Evolutionary conservation across 2,797 vertebrate genomes (phyloP).

Genomic region (Simalia tracyae): DNA sequence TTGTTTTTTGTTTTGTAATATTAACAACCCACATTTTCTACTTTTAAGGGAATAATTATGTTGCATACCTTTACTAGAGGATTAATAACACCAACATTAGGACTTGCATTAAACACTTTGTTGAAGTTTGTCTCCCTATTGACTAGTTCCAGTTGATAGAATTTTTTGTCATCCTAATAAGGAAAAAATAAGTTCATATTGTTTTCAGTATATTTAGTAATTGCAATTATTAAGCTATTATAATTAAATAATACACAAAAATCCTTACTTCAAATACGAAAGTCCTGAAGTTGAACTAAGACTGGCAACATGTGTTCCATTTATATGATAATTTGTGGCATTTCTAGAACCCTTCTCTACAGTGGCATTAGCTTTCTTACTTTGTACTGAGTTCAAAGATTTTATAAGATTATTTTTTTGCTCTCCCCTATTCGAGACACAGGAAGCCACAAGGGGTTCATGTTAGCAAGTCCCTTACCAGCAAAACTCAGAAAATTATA

Average conservation of each 20-base stretch:
- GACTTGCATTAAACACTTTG: slow-evolving; percentile 97
- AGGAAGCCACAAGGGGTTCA: not conserved
- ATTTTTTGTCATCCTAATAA: slow-evolving; percentile 97
- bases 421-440: not conserved
- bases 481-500: not conserved
- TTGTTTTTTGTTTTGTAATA: not conserved
- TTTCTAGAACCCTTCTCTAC: not conserved
- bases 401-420: not conserved
- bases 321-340: not conserved
- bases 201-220: not conserved
- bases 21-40: slow-evolving; percentile 28
- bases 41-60: slow-evolving; percentile 61
- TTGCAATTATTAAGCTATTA: not conserved
- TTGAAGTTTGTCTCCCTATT: slow-evolving; percentile 99
- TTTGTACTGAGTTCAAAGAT: not conserved
- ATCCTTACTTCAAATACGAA: not conserved
- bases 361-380: not conserved
- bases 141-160: slow-evolving; percentile 98
- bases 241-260: not conserved
- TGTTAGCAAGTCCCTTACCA: not conserved
- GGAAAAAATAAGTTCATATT: slow-evolving; percentile 64
- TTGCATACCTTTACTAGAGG: slow-evolving; percentile 92
- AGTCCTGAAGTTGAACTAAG: not conserved
- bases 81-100: slow-evolving; percentile 98
- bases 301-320: not conserved